A percentile compares a stretch with the other conserved stretches of the same genome.
phyloP scores from a whole-genome alignment of 2,797 vertebrate species.

The Urosaurus nigricauda region DNA sequence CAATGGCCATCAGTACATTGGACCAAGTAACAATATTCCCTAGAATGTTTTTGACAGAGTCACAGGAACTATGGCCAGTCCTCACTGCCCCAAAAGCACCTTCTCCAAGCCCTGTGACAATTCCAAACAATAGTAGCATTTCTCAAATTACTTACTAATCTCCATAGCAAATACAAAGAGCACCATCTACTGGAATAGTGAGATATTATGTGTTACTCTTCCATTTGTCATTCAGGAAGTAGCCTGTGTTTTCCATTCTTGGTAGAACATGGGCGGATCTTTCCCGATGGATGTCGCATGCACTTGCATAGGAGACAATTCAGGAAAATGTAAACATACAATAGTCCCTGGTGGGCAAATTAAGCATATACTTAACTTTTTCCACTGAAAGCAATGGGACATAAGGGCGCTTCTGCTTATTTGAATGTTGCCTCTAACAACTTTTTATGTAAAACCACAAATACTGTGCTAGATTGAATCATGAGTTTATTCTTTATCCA shows the following conservation, averaged over 20 bases:
- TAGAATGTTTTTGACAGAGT: not conserved
- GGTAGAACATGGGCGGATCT: not conserved
- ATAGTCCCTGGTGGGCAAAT: not conserved
- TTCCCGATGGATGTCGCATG: not conserved
- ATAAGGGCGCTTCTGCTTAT: no score
- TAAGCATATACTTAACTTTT: not conserved
- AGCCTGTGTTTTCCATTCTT: not conserved
- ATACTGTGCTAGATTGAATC: not conserved
- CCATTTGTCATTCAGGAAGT: not conserved
- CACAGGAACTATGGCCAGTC: not conserved
- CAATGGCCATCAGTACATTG: not conserved
- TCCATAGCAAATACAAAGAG: constrained; percentile 65
- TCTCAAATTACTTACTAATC: not conserved
- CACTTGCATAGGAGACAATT: not conserved
- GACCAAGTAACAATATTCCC: not conserved
- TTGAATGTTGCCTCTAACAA: no score
- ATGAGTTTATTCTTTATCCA: not conserved
- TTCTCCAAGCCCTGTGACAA: not conserved
- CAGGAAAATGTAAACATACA: not conserved
- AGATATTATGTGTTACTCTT: constrained; percentile 1
- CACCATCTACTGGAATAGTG: constrained; percentile 72
- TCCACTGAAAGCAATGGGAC: not conserved
- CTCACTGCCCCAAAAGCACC: no score
- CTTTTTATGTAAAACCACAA: not conserved
- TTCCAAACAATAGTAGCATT: not conserved